Evolutionary conservation across 2,113 vertebrate genomes (phyloP).

Genomic region (Psittacula cyanocephala): DNA sequence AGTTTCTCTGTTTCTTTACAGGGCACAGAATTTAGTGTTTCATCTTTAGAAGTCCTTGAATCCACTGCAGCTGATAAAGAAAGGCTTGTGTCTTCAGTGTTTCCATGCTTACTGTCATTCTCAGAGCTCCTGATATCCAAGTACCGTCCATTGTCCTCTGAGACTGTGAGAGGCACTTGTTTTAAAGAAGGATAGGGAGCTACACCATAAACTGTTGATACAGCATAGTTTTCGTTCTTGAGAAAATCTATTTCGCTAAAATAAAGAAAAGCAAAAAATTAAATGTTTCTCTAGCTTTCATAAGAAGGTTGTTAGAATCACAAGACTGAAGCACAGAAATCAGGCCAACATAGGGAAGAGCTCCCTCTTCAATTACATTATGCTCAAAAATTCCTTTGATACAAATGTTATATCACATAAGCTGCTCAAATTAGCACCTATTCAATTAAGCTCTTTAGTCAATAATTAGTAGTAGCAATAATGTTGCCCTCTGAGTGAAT

Average conservation of each 20-base stretch:
- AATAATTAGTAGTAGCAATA: not conserved
- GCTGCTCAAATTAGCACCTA: not conserved
- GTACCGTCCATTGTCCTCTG: constrained; percentile 84
- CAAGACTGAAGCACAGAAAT: not conserved
- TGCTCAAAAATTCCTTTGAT: not conserved
- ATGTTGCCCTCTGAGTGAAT: not conserved
- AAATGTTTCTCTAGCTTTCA: not conserved
- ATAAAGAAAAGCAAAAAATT: constrained; percentile 5
- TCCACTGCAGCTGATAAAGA: constrained; percentile 54
- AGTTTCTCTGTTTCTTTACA: constrained; percentile 76
- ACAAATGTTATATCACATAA: not conserved
- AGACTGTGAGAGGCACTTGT: constrained; percentile 70
- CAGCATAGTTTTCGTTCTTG: constrained; percentile 81
- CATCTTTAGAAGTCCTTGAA: constrained; percentile 72
- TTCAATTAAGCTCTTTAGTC: not conserved
- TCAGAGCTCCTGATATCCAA: constrained; percentile 80
- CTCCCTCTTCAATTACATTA: not conserved
- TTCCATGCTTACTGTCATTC: constrained; percentile 65
- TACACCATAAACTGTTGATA: constrained; percentile 70
- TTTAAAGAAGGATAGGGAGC: constrained; percentile 65
- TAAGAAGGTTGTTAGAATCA: not conserved
- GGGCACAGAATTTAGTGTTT: constrained; percentile 52
- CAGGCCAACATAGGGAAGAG: not conserved
- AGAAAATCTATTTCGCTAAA: constrained; percentile 91
- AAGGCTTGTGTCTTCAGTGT: constrained; percentile 62